phyloP scores from a whole-genome alignment of 2,113 vertebrate genomes.

The Anarhynchus alexandrinus region DNA sequence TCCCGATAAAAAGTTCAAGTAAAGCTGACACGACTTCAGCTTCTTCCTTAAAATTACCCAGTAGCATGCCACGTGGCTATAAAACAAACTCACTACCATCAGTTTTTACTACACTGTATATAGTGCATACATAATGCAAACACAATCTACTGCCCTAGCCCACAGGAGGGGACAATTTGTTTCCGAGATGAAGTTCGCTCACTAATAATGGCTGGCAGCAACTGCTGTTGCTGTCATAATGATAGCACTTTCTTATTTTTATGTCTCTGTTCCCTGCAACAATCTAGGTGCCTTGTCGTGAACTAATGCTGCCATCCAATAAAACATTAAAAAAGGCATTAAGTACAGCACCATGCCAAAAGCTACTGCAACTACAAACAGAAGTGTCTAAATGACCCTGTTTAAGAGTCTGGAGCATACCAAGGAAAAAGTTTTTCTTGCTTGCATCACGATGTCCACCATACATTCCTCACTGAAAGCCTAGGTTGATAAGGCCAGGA shows the following conservation, averaged over 20 bases:
- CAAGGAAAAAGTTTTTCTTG: not conserved
- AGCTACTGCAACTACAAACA: not conserved
- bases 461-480: not conserved
- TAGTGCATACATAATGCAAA: not conserved
- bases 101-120: not conserved
- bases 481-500: not conserved
- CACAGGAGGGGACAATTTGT: not conserved
- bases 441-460: not conserved
- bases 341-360: not conserved
- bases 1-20: not conserved
- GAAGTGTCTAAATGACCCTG: not conserved
- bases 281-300: not conserved
- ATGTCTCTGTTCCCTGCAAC: conserved; percentile 9
- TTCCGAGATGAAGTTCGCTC: not conserved
- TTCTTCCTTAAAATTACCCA: not conserved
- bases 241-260: conserved; percentile 8
- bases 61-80: not conserved
- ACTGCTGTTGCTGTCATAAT: not conserved
- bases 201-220: conserved; percentile 16
- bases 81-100: not conserved
- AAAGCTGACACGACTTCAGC: not conserved
- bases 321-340: conserved; percentile 7
- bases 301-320: not conserved
- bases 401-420: not conserved
- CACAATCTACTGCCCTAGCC: not conserved